Evolutionary conservation across 1,140 invertebrate species (phyloP).

Genomic region (Holotrichia oblita): DNA sequence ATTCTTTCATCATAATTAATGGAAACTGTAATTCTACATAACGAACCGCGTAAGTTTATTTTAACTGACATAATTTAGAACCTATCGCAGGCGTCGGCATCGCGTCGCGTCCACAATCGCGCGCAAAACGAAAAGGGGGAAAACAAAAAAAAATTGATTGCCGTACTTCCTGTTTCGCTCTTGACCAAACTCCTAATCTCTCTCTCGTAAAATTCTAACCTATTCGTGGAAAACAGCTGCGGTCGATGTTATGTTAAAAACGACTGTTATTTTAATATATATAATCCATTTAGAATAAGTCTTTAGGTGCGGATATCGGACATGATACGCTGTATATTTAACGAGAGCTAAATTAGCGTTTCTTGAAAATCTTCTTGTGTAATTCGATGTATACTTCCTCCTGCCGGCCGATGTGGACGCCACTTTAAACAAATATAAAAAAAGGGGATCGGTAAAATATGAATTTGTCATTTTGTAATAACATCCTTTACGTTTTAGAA

Average conservation of each 20-base stretch:
- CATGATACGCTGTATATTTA: neutral
- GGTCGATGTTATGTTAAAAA: neutral
- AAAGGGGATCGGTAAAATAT: neutral
- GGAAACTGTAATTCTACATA: neutral
- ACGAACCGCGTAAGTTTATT: slow-evolving; percentile 1
- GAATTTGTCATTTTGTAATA: neutral
- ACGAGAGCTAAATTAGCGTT: neutral
- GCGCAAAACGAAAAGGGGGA: too few relatives aligned
- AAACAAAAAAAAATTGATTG: neutral
- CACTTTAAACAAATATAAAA: neutral
- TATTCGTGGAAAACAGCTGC: slow-evolving; percentile 1
- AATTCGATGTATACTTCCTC: slow-evolving; percentile 1
- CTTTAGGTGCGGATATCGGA: neutral
- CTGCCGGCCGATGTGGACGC: neutral
- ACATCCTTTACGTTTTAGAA: neutral
- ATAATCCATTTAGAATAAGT: neutral
- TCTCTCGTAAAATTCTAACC: neutral
- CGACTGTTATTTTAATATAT: slow-evolving; percentile 12
- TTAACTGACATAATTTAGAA: slow-evolving; percentile 5
- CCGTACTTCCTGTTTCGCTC: neutral
- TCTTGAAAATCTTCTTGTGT: slow-evolving; percentile 17
- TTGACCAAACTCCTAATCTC: slow-evolving; percentile 1
- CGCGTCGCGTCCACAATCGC: neutral
- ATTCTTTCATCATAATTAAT: slow-evolving; percentile 2
- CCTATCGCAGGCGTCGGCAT: neutral